Conservation (phyloP, 1,140 invertebrate genomes). For the Lanistes nyassanus region DNA sequence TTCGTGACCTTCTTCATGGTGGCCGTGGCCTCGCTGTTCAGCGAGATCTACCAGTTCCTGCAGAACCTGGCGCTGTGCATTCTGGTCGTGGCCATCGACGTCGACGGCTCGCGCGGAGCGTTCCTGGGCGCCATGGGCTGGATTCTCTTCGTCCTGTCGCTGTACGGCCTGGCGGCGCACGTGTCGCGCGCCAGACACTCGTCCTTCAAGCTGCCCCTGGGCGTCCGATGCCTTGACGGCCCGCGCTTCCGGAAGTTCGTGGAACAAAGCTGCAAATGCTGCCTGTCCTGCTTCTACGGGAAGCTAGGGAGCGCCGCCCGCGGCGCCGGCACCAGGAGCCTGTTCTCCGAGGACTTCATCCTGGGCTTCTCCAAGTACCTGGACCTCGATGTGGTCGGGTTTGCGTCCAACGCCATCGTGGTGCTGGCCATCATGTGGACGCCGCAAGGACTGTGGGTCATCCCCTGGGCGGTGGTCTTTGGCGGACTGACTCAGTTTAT, state of each 20-base stretch:
- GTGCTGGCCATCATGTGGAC: slow-evolving; percentile 42
- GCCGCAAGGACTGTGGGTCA: slow-evolving; percentile 29
- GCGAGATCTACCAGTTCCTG: slow-evolving; percentile 44
- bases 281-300: slow-evolving; percentile 27
- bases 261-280: slow-evolving; percentile 20
- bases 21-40: slow-evolving; percentile 32
- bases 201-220: slow-evolving; percentile 40
- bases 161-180: slow-evolving; percentile 47
- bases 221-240: slow-evolving; percentile 25
- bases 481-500: slow-evolving; percentile 45
- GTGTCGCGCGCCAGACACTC: slow-evolving; percentile 31
- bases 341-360: slow-evolving; percentile 38
- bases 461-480: slow-evolving; percentile 45
- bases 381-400: slow-evolving; percentile 45
- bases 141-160: slow-evolving; percentile 45
- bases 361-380: slow-evolving; percentile 39
- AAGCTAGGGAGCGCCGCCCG: slow-evolving; percentile 6
- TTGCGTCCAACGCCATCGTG: slow-evolving; percentile 44
- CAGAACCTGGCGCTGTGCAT: slow-evolving; percentile 40
- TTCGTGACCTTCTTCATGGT: slow-evolving; percentile 36
- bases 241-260: slow-evolving; percentile 16
- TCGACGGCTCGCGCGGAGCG: slow-evolving; percentile 27
- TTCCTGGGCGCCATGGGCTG: slow-evolving; percentile 46
- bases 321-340: background rate
- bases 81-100: slow-evolving; percentile 39